Base-by-base conservation (phyloP, 2,888 invertebrate genomes). In the Morpho achilles region DNA sequence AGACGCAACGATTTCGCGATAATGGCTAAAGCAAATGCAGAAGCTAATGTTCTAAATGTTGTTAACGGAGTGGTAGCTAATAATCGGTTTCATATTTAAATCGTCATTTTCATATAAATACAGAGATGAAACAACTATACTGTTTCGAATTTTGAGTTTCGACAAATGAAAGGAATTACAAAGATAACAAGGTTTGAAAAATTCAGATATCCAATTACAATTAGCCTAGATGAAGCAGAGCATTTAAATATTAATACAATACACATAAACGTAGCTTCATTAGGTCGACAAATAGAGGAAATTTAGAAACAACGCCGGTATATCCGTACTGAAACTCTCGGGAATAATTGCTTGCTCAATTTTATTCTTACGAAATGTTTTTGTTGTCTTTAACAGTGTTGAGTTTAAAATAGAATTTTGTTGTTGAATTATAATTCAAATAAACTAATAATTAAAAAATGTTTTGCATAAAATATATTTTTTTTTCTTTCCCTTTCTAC, bases 321-420 rank as follows among this genome's bases (percentile, higher is more conserved):
- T 80, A 87, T 87, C 85, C 78, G 80, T 86, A 82, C 80, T 63
- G 67, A 71, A 74, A 70, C 89, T 82, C 88, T 58, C 56, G 89
- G 89, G 88, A 89, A 89, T 89, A 86, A 84, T 83, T 84, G 80
- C 77, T 72, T 74, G 75, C 74, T 77, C 79, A 82, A 86, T 83
- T 84, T 82, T 76, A 76, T 70, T 75, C 76, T 78, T 79, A 77
- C 74, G 76, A 73, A 79, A 79, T 79, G 80, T 80, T 82, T 83
- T 32, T 32, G 32, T 32, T 32, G 3, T 32, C 32, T 32, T 1
- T 16, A 16, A 16, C 16, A 5, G 3, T 32, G 32, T 32, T 32
- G 32, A 3, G 32, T 32, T 32, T 32, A 5, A 32, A 32, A 32
- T 3, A 32, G 32, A 32, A 16, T 16, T 16, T 32, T 32, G 32